Base-by-base conservation (phyloP, 2,113 vertebrate species). In the Callaeas wilsoni region DNA sequence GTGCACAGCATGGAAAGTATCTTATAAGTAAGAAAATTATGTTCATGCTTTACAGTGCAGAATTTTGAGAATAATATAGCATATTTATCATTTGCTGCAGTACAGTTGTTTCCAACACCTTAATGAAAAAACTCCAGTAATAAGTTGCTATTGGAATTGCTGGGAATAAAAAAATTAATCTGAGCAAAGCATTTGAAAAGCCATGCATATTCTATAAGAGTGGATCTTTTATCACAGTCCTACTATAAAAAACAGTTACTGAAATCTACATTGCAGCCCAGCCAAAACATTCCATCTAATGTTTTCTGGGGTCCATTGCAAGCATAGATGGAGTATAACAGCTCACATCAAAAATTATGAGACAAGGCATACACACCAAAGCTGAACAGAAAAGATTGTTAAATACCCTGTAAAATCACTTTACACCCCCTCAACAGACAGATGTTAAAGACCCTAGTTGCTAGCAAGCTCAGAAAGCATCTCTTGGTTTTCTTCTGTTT, bases 1-100 rank as follows among this genome's bases (percentile, higher is more conserved):
- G 94, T 96, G 95, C 91, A 74, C 79, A 89, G 93, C 96, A 96
- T 78, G 79, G 87, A 55, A 96, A 97, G 63, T 65, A 93, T 86
- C 96, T 94, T 93, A 85, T 94, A 95, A 96, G 69, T 88, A 94
- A 78, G 74, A 95, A 97, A 96, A 97, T 94, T 76, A 95, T 62
- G 59, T 65, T 89, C 64, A 19, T 60, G 42, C 16, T 94, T 97
- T 93, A 90, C 55, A 74, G 71, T 83, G 56, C 80, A 77, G 70
- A 94, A 71, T 87, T 59, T 44, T 85, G n/a, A 89, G 75, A 79
- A 56, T 69, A 89, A 92, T 57, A 55, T 6, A 57, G 19, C 1
- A 10, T 67, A 89, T 94, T 87, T 88, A 70, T 79, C n/a, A 79
- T n/a, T 69, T 92, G 57, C 46, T 56, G 79, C 37, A 65, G 60